These are phyloP conservation scores for Coryphaenoides rupestris DNA, from an alignment of 2,113 vertebrate genomes.

Conservation along the genomic window DNA sequence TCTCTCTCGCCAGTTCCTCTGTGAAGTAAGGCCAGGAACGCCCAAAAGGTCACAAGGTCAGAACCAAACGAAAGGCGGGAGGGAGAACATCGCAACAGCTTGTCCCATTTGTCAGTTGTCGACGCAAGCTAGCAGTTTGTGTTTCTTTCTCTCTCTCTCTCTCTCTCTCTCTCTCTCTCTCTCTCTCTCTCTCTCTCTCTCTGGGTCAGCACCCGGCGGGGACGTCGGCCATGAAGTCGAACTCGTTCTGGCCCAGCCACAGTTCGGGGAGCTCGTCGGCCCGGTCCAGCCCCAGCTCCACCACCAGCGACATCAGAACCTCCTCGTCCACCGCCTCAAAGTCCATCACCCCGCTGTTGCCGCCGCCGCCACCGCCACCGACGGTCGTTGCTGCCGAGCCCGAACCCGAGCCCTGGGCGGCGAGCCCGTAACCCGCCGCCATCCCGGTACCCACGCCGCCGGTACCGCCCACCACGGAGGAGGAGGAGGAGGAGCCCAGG, in stretches of 20 bases:
- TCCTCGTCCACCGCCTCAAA: constrained; percentile 81
- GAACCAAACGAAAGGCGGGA: no score
- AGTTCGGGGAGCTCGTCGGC: constrained; percentile 83
- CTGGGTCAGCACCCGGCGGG: constrained; percentile 68
- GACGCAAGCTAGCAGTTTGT: constrained; percentile 2
- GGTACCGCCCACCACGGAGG: constrained; percentile 34
- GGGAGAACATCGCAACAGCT: no score
- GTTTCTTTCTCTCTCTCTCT: background rate
- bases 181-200: background rate
- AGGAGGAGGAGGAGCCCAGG: constrained; percentile 17
- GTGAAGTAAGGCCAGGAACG: no score
- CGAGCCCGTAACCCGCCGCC: constrained; percentile 36
- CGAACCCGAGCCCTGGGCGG: constrained; percentile 26
- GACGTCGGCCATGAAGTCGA: constrained; percentile 78
- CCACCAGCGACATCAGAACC: constrained; percentile 79
- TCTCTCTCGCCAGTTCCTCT: no score
- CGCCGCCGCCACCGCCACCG: no score
- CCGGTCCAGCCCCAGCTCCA: constrained; percentile 81
- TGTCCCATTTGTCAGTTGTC: no score
- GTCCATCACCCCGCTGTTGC: constrained; percentile 67
- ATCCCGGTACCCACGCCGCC: constrained; percentile 1
- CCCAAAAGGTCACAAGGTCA: no score
- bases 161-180: background rate
- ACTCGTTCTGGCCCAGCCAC: constrained; percentile 85
- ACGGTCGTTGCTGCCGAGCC: constrained; percentile 15